Percentiles rank a stretch among this genome's conserved stretches.
These are phyloP conservation scores for Neotoxoptera formosana DNA, from an alignment of 1,140 invertebrate species.

Conservation along the genomic window DNA sequence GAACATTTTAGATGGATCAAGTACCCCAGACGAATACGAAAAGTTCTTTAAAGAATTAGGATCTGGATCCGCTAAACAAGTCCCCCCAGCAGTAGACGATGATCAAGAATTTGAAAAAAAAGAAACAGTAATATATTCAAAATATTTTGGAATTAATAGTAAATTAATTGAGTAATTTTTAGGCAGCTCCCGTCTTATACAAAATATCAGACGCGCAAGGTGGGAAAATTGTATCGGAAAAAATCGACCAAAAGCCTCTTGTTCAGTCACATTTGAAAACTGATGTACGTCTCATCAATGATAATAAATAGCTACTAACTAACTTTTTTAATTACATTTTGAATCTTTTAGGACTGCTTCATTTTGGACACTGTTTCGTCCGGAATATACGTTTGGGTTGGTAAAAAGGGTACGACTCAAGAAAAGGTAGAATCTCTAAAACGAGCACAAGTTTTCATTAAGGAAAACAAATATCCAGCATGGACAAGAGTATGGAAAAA, in stretches of 20 bases:
- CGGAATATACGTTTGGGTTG: conserved; percentile 87
- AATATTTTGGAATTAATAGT: neutral
- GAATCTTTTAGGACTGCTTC: conserved; percentile 74
- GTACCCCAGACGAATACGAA: conserved; percentile 69
- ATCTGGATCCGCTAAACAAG: conserved; percentile 71
- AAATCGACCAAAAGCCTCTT: conserved; percentile 73
- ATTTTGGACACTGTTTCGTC: conserved; percentile 83
- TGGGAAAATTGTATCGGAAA: conserved; percentile 72
- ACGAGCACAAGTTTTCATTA: conserved; percentile 77
- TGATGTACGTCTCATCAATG: conserved; percentile 66
- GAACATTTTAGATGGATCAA: conserved; percentile 70
- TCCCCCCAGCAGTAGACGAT: conserved; percentile 73
- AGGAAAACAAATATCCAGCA: conserved; percentile 76
- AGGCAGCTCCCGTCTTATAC: conserved; percentile 70
- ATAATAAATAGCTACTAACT: neutral
- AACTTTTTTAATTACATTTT: conserved; percentile 19
- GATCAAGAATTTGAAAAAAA: conserved; percentile 69
- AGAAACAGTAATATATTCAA: conserved; percentile 62
- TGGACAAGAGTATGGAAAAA: conserved; percentile 73
- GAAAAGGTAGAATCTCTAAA: conserved; percentile 82
- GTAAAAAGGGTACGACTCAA: conserved; percentile 76
- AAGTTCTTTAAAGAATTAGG: conserved; percentile 78
- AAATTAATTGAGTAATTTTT: conserved; percentile 60
- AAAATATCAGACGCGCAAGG: conserved; percentile 74
- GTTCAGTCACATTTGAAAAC: conserved; percentile 76